A percentile compares a stretch with the other conserved stretches of the same genome.
These are phyloP conservation scores for Aleiodes testaceus DNA, from an alignment of 2,888 invertebrate species.

Conservation along the genomic window DNA sequence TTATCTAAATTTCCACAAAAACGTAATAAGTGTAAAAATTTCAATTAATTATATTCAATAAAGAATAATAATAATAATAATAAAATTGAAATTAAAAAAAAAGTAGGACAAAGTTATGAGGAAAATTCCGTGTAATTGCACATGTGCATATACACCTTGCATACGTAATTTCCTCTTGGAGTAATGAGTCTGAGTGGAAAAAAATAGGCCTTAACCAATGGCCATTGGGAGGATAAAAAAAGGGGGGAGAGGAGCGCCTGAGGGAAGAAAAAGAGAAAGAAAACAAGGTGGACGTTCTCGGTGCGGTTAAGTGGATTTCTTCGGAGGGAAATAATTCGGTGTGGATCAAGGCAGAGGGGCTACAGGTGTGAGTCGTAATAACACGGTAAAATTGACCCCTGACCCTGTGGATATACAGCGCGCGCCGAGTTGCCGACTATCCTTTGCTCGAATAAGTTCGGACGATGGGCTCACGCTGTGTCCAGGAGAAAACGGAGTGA, in stretches of 20 bases:
- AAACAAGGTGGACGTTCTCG: constrained; percentile 21
- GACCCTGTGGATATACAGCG: constrained; percentile 54
- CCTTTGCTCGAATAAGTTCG: constrained; percentile 41
- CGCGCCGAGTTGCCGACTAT: constrained; percentile 59
- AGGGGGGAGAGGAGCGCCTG: neutral
- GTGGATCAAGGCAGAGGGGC: constrained; percentile 45
- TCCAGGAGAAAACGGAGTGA: constrained; percentile 4
- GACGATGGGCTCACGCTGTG: constrained; percentile 46
- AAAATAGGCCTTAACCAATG: constrained; percentile 29
- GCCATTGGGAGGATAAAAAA: constrained; percentile 21
- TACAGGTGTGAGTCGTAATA: constrained; percentile 72
- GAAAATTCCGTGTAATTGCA: constrained; percentile 31
- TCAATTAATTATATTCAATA: too few relatives aligned
- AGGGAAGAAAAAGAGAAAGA: constrained; percentile 2
- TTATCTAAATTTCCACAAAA: too few relatives aligned
- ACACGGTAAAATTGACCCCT: constrained; percentile 67
- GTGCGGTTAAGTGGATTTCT: constrained; percentile 47
- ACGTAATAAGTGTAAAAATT: too few relatives aligned
- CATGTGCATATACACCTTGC: constrained; percentile 9
- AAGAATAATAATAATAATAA: too few relatives aligned
- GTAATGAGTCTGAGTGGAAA: constrained; percentile 38
- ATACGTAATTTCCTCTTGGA: constrained; percentile 27
- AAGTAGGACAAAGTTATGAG: neutral
- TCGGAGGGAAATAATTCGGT: constrained; percentile 40
- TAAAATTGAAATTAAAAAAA: too few relatives aligned